Percentiles rank a stretch among this genome's conserved stretches.
These are phyloP conservation scores for Didymodactylos carnosus DNA, from an alignment of 2,888 invertebrate genomes.

Conservation along the genomic window DNA sequence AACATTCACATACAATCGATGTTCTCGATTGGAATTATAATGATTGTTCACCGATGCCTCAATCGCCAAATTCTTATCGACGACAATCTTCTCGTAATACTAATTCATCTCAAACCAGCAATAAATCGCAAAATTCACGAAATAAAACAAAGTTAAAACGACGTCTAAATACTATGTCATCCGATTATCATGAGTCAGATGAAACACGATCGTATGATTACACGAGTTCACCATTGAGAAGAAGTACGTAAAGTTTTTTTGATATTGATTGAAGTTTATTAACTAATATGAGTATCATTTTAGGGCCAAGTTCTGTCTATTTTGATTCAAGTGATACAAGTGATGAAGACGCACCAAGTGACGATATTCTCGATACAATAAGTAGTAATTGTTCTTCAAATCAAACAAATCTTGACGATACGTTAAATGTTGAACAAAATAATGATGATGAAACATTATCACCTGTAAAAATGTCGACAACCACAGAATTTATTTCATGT, in stretches of 20 bases:
- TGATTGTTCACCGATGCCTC: neutral
- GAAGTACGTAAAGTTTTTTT: neutral
- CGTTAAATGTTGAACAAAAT: too few species aligned
- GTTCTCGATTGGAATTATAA: neutral
- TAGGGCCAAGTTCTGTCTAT: neutral
- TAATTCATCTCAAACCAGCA: neutral
- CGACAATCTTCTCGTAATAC: neutral
- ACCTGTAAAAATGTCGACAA: too few species aligned
- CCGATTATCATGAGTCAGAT: neutral
- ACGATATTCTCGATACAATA: too few species aligned
- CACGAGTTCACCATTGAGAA: neutral
- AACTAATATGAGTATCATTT: neutral
- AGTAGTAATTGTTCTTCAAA: too few species aligned
- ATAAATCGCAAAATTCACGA: neutral
- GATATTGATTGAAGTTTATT: neutral
- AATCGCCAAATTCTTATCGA: neutral
- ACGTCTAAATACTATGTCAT: neutral
- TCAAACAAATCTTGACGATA: too few species aligned
- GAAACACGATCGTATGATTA: neutral
- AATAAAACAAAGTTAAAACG: neutral
- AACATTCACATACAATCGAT: neutral
- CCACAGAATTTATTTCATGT: too few species aligned
- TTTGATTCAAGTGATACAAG: constrained; percentile 1
- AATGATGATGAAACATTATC: too few species aligned
- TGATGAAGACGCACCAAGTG: neutral